Evolutionary conservation across 2,113 vertebrate species (phyloP).

Genomic region (Callionymus lyra): DNA sequence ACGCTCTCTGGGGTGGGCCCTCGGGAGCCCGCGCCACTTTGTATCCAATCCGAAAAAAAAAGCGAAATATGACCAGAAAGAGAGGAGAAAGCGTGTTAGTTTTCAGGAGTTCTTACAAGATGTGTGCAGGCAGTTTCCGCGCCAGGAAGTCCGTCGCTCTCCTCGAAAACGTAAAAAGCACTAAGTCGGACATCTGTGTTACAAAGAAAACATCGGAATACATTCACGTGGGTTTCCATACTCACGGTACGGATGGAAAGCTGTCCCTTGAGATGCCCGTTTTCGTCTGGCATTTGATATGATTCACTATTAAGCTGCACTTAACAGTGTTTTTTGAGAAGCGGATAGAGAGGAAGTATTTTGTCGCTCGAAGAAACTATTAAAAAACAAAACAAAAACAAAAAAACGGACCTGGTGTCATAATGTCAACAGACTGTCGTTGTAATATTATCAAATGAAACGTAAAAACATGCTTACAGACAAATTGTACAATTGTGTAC

Average conservation of each 20-base stretch:
- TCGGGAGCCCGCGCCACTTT: constrained; percentile 29
- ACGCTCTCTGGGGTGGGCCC: constrained; percentile 31
- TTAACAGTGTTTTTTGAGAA: constrained; percentile 61
- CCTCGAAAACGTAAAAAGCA: constrained; percentile 6
- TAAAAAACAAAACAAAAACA: constrained; percentile 63
- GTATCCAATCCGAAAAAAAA: constrained; percentile 27
- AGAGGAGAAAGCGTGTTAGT: constrained; percentile 16
- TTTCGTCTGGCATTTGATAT: constrained; percentile 48
- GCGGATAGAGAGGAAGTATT: constrained; percentile 13
- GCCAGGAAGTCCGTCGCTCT: constrained; percentile 10
- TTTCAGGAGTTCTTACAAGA: constrained; percentile 19
- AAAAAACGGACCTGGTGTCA: constrained; percentile 36
- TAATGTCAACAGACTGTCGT: constrained; percentile 50
- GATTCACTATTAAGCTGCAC: constrained; percentile 64
- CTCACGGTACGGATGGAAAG: constrained; percentile 33
- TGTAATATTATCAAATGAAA: constrained; percentile 54
- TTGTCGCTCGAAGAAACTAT: constrained; percentile 43
- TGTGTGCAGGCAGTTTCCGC: constrained; percentile 14
- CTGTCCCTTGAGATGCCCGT: constrained; percentile 42
- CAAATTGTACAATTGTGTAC: constrained; percentile 61
- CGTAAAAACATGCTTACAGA: constrained; percentile 68
- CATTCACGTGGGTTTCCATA: constrained; percentile 60
- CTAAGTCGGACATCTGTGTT: constrained; percentile 29
- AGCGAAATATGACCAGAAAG: constrained; percentile 4
- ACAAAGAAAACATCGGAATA: constrained; percentile 58